A percentile compares a stretch with the other conserved stretches of the same genome.
These are phyloP conservation scores for Pseudochirops cupreus DNA, from an alignment of 2,797 vertebrate genomes.

Conservation along the genomic window DNA sequence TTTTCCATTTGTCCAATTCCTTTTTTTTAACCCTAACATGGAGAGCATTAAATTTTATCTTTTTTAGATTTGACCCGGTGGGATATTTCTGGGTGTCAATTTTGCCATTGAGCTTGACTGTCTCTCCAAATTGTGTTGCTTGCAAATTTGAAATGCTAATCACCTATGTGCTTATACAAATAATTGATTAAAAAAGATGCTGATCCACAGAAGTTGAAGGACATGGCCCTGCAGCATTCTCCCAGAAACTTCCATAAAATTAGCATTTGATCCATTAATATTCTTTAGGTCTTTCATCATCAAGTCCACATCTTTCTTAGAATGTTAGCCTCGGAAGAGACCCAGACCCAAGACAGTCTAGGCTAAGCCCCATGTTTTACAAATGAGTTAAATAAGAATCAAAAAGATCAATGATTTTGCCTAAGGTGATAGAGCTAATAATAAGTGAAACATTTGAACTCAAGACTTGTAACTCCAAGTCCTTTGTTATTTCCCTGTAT, in stretches of 20 bases:
- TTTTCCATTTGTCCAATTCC: not conserved
- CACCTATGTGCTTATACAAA: not conserved
- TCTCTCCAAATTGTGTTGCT: not conserved
- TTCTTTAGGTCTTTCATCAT: not conserved
- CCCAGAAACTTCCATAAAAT: not conserved
- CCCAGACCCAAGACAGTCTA: not conserved
- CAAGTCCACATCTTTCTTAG: not conserved
- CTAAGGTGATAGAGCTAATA: not conserved
- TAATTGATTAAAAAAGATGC: not conserved
- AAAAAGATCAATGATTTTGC: not conserved
- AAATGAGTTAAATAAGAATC: not conserved
- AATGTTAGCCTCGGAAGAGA: not conserved
- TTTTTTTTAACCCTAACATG: not conserved
- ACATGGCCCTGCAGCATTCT: not conserved
- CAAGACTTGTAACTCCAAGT: not conserved
- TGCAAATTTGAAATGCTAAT: not conserved
- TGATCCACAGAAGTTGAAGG: not conserved
- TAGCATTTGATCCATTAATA: not conserved
- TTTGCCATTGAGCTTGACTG: not conserved
- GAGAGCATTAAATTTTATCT: not conserved
- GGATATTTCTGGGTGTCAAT: not conserved
- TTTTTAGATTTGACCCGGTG: not conserved
- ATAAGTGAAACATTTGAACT: not conserved
- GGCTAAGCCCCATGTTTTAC: not conserved
- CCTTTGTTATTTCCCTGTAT: not conserved